Evolutionary conservation across 1,140 invertebrate genomes (phyloP).

Genomic region (Bicyclus anynana): DNA sequence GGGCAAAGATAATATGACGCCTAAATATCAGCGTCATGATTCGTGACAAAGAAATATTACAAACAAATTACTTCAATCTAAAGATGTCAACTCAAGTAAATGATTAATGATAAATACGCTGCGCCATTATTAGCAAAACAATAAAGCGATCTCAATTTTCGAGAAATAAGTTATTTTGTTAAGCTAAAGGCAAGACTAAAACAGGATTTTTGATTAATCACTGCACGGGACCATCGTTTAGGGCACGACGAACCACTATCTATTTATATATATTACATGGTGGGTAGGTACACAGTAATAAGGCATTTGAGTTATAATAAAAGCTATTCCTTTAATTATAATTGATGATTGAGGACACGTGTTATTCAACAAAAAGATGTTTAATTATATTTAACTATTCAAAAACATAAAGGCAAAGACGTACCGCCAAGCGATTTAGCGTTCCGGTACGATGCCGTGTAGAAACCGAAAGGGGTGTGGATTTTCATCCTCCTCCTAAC

Average conservation of each 20-base stretch:
- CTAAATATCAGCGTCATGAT: neutral
- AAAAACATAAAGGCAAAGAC: too few species aligned
- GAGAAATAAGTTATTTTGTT: constrained; percentile 10
- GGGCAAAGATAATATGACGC: neutral
- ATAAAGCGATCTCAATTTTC: constrained; percentile 18
- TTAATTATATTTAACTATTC: too few species aligned
- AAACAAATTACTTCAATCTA: constrained; percentile 6
- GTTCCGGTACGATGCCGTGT: too few species aligned
- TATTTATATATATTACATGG: neutral
- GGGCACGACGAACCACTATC: neutral
- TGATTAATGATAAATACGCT: constrained; percentile 14
- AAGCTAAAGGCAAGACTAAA: constrained; percentile 1
- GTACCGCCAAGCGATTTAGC: too few species aligned
- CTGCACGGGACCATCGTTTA: neutral
- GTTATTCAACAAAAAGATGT: too few species aligned
- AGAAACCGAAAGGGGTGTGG: too few species aligned
- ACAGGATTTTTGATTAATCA: constrained; percentile 3
- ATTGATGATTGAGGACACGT: too few species aligned
- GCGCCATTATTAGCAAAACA: constrained; percentile 14
- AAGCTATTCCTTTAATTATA: neutral
- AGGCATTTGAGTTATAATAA: neutral
- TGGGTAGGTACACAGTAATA: too few species aligned
- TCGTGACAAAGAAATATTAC: constrained; percentile 6
- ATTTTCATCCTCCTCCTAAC: too few species aligned
- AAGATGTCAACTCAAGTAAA: constrained; percentile 10